These are phyloP conservation scores for Petrosia ficiformis DNA, from an alignment of 37 sponge, comb jelly and placozoan genomes.

Conservation along the genomic window DNA sequence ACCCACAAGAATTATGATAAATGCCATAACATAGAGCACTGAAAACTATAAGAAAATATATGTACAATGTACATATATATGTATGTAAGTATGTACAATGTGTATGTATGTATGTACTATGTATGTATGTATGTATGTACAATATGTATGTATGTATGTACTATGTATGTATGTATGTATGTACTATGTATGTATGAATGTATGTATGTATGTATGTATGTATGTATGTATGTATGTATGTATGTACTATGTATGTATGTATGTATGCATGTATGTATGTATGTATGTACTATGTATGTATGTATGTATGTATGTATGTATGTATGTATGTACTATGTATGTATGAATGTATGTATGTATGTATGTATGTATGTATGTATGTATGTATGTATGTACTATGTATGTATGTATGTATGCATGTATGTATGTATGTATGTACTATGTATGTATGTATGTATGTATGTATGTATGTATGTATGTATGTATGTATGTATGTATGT, in stretches of 20 bases:
- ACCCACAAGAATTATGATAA: conserved; percentile 65
- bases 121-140: background rate
- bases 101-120: background rate
- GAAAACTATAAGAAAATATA: conserved; percentile 61
- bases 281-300: background rate
- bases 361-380: no score
- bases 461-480: no score
- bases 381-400: background rate
- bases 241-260: no score
- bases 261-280: no score
- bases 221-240: background rate
- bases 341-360: background rate
- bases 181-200: background rate
- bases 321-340: background rate
- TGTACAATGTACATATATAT: background rate
- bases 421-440: background rate
- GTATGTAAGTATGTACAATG: background rate
- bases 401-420: background rate
- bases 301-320: background rate
- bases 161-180: no score
- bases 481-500: background rate
- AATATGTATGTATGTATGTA: no score
- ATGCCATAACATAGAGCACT: conserved; percentile 57
- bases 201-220: background rate
- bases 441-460: background rate